Base-by-base conservation (phyloP, 1,140 invertebrate genomes). In the Drosophila fuyamai region DNA sequence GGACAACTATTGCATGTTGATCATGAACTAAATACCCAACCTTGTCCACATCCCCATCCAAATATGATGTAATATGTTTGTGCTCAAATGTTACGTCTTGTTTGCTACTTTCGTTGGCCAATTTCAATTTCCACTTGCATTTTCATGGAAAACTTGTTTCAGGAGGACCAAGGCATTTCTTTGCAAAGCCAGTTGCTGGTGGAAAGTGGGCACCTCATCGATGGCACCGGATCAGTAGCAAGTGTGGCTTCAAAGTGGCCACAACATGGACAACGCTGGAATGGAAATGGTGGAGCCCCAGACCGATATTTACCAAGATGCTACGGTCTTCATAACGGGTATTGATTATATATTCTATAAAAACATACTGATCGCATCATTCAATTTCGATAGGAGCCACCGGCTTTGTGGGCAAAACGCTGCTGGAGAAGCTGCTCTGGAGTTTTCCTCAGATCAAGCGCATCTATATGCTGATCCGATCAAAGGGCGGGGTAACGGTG, bases 371-470 rank as follows among this genome's bases (percentile, higher is more conserved):
- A 5, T 14, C 9, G 10, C 14, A n/a, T 10, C 0, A 38, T 13
- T 38, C 0, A 35, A 51, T 18, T 62, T 16, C 7, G 38, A 8
- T 40, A 67, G 91, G 91, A 10, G 91, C 91, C 47, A 92, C 91
- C 50, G 91, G 91, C 10, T 96, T 96, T 80, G 88, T 92, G 59
- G 95, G 95, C 10, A 96, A 96, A 91, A 95, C 96, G 2, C 90
- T 96, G 53, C 91, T 96, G 55, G 96, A 96, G 85, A 96, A 96
- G 91, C 86, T 96, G 32, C 92, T 96, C 18, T 93, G 95, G 76
- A 94, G 94, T 54, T 97, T 96, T 93, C 94, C 95, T 4, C 94
- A 94, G 18, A 88, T 97, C 10, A 93, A 93, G 18, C 93, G 90
- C 27, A 94, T 97, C 27, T 97, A 95, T 75, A 92, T 96, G 44